These are phyloP conservation scores for Macroramphosus scolopax DNA, from an alignment of 2,797 vertebrate genomes.

Conservation along the genomic window DNA sequence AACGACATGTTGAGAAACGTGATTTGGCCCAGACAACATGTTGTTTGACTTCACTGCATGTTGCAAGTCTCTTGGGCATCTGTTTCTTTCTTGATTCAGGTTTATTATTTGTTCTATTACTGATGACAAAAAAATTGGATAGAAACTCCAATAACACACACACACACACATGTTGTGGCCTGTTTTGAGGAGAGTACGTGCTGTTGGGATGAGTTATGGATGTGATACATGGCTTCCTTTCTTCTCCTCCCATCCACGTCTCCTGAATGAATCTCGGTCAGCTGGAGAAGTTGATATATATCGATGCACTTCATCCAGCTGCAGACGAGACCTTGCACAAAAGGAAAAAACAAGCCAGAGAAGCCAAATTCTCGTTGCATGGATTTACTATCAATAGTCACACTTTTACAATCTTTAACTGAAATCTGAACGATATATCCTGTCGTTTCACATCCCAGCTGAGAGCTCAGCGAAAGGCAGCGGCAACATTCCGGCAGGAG, in stretches of 20 bases:
- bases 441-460: no score
- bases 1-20: no score
- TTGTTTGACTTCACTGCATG: no score
- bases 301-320: no score
- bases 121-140: neutral
- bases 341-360: slow-evolving; percentile 16
- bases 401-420: slow-evolving; percentile 5
- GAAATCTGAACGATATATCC: slow-evolving; percentile 25
- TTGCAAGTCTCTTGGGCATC: no score
- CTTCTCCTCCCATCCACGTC: slow-evolving; percentile 8
- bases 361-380: no score
- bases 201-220: slow-evolving; percentile 11
- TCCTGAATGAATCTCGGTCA: slow-evolving; percentile 17
- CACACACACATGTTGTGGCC: neutral
- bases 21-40: neutral
- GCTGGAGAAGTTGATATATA: slow-evolving; percentile 27
- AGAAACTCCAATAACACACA: neutral
- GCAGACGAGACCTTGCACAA: slow-evolving; percentile 18
- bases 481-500: slow-evolving; percentile 35
- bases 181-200: neutral
- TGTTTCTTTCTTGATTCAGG: no score
- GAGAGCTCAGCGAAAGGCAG: no score
- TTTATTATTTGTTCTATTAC: no score
- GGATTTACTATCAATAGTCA: slow-evolving; percentile 4
- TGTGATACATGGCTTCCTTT: slow-evolving; percentile 25